These are phyloP conservation scores for Rhingia campestris DNA, from an alignment of 2,888 invertebrate species.

Conservation along the genomic window DNA sequence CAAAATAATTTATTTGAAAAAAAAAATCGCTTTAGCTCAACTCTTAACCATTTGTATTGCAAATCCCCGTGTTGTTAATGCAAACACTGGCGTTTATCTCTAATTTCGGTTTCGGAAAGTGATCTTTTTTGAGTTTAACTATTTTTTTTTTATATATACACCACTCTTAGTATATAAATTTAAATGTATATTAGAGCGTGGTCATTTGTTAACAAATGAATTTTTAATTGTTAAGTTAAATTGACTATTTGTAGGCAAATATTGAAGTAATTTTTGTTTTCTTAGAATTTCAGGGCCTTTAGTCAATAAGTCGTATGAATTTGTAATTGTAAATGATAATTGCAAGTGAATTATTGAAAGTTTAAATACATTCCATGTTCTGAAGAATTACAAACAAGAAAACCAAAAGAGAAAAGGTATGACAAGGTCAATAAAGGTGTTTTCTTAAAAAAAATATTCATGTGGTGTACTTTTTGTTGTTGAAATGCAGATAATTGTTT, in stretches of 20 bases:
- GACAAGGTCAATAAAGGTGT: constrained; percentile 18
- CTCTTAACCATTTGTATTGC: neutral
- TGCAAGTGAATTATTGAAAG: constrained; percentile 13
- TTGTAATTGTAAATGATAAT: constrained; percentile 22
- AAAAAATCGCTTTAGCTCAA: constrained; percentile 20
- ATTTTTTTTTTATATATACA: constrained; percentile 48
- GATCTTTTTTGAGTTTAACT: constrained; percentile 41
- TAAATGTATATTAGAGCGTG: constrained; percentile 31
- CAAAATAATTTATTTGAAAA: constrained; percentile 36
- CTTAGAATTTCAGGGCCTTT: constrained; percentile 37
- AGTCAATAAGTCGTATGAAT: constrained; percentile 35
- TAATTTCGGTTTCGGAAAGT: constrained; percentile 51
- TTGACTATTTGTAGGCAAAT: constrained; percentile 49
- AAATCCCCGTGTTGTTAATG: constrained; percentile 2
- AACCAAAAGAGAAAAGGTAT: constrained; percentile 11
- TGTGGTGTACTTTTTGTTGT: neutral
- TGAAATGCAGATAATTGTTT: neutral
- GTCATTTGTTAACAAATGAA: constrained; percentile 48
- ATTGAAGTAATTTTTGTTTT: constrained; percentile 26
- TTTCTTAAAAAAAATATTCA: neutral
- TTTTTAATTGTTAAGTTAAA: constrained; percentile 46
- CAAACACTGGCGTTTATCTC: constrained; percentile 15
- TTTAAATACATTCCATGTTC: constrained; percentile 65
- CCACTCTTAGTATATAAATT: constrained; percentile 29
- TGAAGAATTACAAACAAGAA: constrained; percentile 9